Conservation (phyloP, 2,888 invertebrate genomes). For the Galerucella calmariensis region DNA sequence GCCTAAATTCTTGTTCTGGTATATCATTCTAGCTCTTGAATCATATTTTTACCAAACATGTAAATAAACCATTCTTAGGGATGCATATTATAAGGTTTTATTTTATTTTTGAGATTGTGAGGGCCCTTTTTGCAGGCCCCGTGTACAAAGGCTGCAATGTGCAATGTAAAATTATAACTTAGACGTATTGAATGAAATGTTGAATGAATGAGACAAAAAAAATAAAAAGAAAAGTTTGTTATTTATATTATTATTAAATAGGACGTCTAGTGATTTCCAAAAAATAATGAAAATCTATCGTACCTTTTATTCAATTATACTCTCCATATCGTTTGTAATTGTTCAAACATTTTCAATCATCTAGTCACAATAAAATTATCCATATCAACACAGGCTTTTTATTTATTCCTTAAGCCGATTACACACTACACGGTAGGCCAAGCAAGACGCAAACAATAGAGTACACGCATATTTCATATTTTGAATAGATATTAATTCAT, state of each 20-base stretch:
- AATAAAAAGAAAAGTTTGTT: constrained; percentile 39
- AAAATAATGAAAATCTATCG: constrained; percentile 49
- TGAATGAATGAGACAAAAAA: constrained; percentile 39
- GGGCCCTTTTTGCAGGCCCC: constrained; percentile 53
- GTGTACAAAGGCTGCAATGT: constrained; percentile 60
- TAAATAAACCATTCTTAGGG: constrained; percentile 31
- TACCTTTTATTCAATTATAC: constrained; percentile 62
- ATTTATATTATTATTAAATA: constrained; percentile 53
- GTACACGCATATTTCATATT: no score
- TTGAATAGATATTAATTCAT: no score
- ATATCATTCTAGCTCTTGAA: neutral
- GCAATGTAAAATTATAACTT: constrained; percentile 59
- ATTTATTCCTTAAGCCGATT: neutral
- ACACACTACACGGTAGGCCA: no score
- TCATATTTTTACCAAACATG: constrained; percentile 8
- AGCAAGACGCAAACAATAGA: no score
- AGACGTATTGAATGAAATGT: constrained; percentile 34
- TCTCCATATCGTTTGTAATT: constrained; percentile 72
- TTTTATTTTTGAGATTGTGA: constrained; percentile 49
- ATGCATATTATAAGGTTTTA: constrained; percentile 25
- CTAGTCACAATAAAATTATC: constrained; percentile 74
- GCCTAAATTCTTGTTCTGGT: neutral
- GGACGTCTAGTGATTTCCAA: constrained; percentile 57
- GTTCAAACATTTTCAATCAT: constrained; percentile 71
- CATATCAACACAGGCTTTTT: constrained; percentile 47